Base-by-base conservation (phyloP, 2,113 vertebrate species). In the Megaleporinus macrocephalus region DNA sequence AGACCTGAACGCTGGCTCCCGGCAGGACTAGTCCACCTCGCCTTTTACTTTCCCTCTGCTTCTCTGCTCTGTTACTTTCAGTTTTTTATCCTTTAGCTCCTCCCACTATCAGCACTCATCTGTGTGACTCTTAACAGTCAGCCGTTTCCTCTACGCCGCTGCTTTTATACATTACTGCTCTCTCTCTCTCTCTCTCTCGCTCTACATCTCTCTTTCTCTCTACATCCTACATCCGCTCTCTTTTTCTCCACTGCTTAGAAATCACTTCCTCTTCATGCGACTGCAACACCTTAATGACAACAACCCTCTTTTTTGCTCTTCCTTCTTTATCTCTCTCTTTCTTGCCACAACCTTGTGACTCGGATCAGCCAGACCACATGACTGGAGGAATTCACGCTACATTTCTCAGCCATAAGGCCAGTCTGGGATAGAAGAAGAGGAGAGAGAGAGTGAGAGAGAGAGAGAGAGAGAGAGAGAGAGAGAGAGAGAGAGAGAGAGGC, bases 331-430 rank as follows among this genome's bases (percentile, higher is more conserved):
- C 51, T 53, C 61, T 36, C 26, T 79, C 63, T 29, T 72, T 59
- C 72, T 59, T 36, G 20, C 44, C 5, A 0, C 16, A 24, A 53
- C 71, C 90, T 61, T 90, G 90, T 94, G 93, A 94, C 90, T 92
- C 76, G 78, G 89, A 87, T 91, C 89, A 92, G 87, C 85, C 12
- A 0, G 0, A 70, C 83, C 93, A 86, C 92, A 93, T 94, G 92
- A 94, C 91, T 91, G 1, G 76, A 88, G 89, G 92, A 94, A 93
- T 92, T 88, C 22, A 29, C 68, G 82, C 81, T 84, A 70, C 80
- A 83, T 66, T 87, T 87, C 83, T 33, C 76, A 78, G 24, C 49
- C 57, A 15, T 13, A 24, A 76, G 57, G 57, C 11, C 22, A 55
- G 44, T 26, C 5, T 22, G 62, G 55, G 26, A 59, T 74, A 30